phyloP scores from a whole-genome alignment of 2,888 invertebrate genomes.

The Cerastoderma edule region DNA sequence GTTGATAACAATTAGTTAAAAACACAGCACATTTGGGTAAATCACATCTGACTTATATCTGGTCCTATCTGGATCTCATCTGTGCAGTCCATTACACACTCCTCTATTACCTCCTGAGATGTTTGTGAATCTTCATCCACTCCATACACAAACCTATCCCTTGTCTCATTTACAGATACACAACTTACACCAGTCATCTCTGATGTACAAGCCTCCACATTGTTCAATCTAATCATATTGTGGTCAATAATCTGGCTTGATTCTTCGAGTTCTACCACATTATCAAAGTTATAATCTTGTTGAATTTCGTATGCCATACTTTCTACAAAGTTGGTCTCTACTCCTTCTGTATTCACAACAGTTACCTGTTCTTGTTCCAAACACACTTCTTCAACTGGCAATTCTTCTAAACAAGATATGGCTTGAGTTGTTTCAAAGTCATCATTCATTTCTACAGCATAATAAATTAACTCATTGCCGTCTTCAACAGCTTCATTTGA shows the following conservation, averaged over 20 bases:
- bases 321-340: slow-evolving; percentile 6
- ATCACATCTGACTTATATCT: neutral
- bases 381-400: slow-evolving; percentile 21
- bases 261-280: slow-evolving; percentile 2
- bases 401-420: slow-evolving; percentile 36
- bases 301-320: neutral
- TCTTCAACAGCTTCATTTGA: neutral
- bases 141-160: slow-evolving; percentile 42
- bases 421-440: slow-evolving; percentile 43
- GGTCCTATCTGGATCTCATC: slow-evolving; percentile 3
- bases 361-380: slow-evolving; percentile 12
- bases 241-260: neutral
- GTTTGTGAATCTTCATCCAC: slow-evolving; percentile 46
- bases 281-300: neutral
- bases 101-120: slow-evolving; percentile 40
- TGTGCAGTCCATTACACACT: slow-evolving; percentile 19
- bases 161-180: slow-evolving; percentile 1
- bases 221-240: slow-evolving; percentile 8
- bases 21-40: too few species aligned
- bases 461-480: slow-evolving; percentile 28
- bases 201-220: slow-evolving; percentile 8
- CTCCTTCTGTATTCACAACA: neutral
- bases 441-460: slow-evolving; percentile 37
- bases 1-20: too few species aligned
- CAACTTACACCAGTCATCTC: slow-evolving; percentile 2